A percentile compares a stretch with the other conserved stretches of the same genome.
Conservation (phyloP, 2,888 invertebrate species). For the Copidosoma aretas region DNA sequence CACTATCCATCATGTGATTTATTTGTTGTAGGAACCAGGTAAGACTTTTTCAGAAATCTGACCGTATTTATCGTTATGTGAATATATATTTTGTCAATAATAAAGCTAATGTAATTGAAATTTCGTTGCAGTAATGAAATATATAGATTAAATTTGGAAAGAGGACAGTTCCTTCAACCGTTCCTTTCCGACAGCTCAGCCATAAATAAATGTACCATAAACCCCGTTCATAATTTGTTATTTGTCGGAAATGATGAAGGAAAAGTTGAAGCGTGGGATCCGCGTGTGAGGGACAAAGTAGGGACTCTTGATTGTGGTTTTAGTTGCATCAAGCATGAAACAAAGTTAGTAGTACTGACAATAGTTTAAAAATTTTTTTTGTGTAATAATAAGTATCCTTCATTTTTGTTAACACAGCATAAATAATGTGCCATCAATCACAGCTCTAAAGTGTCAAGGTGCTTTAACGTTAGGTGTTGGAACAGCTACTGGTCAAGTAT, state of each 20-base stretch:
- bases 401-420: constrained; percentile 64
- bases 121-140: constrained; percentile 75
- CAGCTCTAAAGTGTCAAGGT: constrained; percentile 80
- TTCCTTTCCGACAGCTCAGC: constrained; percentile 76
- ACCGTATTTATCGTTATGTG: no score
- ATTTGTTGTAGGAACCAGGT: constrained; percentile 89
- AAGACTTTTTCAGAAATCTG: constrained; percentile 31
- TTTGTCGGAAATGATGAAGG: constrained; percentile 89
- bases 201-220: constrained; percentile 85
- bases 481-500: constrained; percentile 90
- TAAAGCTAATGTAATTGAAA: constrained; percentile 33
- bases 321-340: constrained; percentile 67
- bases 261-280: constrained; percentile 96
- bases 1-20: constrained; percentile 90
- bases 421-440: constrained; percentile 74
- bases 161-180: constrained; percentile 92
- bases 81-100: background rate
- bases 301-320: constrained; percentile 85
- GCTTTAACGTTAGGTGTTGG: constrained; percentile 86
- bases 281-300: constrained; percentile 78
- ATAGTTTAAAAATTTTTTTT: constrained; percentile 6
- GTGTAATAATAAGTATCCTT: constrained; percentile 28
- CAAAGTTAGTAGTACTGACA: constrained; percentile 62
- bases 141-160: constrained; percentile 92
- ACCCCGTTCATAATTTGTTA: constrained; percentile 86